These are phyloP conservation scores for Dolichoris vasculosae DNA, from an alignment of 1,140 invertebrate species.

Conservation along the genomic window DNA sequence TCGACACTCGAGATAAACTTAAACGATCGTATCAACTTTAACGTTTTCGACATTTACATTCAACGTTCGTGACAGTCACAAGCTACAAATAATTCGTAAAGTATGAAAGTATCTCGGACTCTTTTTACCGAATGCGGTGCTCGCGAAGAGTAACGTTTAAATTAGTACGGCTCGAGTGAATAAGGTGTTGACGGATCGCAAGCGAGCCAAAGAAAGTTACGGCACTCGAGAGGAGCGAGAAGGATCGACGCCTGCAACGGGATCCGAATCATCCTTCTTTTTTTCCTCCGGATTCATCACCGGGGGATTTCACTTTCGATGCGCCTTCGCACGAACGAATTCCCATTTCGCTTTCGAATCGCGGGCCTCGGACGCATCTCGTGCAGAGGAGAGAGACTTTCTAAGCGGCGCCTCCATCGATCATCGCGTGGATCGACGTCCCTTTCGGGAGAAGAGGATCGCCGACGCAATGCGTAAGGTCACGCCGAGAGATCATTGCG, in stretches of 20 bases:
- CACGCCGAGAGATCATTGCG: neutral
- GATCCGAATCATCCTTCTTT: neutral
- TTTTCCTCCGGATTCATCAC: neutral
- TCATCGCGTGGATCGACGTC: neutral
- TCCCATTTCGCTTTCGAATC: slow-evolving; percentile 34
- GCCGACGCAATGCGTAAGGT: neutral
- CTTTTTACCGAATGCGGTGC: too few species aligned
- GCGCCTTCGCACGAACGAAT: neutral
- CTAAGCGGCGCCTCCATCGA: slow-evolving; percentile 4
- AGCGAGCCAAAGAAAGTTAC: neutral
- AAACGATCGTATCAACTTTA: too few species aligned
- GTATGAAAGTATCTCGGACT: too few species aligned
- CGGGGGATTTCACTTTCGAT: slow-evolving; percentile 31
- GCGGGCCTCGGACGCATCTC: neutral
- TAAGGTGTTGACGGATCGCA: neutral
- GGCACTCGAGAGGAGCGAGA: neutral
- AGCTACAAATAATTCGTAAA: too few species aligned
- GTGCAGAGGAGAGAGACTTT: neutral
- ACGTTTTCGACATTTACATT: too few species aligned
- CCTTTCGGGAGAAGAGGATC: neutral
- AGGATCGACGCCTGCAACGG: neutral
- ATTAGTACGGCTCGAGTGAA: too few species aligned
- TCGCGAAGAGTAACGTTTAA: too few species aligned
- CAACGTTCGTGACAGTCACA: too few species aligned
- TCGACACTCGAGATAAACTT: too few species aligned